Percentiles rank a stretch among this genome's conserved stretches.
phyloP scores from a whole-genome alignment of 1,140 invertebrate species.

The Aphis gossypii region DNA sequence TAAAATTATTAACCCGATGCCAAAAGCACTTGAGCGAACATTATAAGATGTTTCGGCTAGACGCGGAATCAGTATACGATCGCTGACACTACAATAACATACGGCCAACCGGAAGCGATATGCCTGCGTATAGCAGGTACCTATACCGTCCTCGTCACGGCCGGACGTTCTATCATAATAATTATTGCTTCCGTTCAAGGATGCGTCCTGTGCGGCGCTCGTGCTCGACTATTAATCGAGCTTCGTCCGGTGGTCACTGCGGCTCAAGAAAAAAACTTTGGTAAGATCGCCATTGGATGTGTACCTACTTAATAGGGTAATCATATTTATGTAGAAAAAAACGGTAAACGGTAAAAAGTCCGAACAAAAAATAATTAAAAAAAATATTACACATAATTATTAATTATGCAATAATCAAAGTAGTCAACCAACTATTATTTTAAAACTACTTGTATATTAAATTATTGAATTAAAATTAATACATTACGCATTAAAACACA shows the following conservation, averaged over 20 bases:
- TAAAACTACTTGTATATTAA: too few relatives aligned
- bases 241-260: background rate
- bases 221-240: background rate
- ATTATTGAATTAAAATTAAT: too few relatives aligned
- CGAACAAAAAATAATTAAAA: too few relatives aligned
- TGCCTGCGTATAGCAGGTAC: background rate
- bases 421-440: too few relatives aligned
- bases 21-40: background rate
- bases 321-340: too few relatives aligned
- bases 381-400: too few relatives aligned
- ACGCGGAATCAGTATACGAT: background rate
- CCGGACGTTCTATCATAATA: background rate
- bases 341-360: too few relatives aligned
- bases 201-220: background rate
- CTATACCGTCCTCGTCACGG: background rate
- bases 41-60: background rate
- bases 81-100: too few relatives aligned
- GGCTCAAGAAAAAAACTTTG: background rate
- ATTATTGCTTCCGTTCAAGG: background rate
- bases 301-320: background rate
- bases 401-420: too few relatives aligned
- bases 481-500: too few relatives aligned
- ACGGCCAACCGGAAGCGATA: background rate
- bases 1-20: background rate
- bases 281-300: background rate